Conservation (phyloP, 2,797 vertebrate species). For the Anguilla marmorata region DNA sequence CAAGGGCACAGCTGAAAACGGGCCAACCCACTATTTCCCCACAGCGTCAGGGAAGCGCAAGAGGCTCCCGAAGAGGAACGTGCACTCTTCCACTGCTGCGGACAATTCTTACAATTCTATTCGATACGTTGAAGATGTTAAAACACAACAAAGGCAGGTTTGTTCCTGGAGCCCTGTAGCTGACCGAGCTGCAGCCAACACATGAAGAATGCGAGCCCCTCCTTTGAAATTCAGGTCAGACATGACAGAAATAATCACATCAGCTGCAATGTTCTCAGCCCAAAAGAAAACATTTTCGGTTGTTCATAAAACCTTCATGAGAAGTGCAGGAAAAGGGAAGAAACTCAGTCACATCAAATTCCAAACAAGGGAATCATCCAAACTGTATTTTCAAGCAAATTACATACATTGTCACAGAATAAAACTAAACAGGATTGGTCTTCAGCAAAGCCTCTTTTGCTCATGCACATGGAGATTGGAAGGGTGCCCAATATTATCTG, state of each 20-base stretch:
- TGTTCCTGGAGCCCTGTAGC: not conserved
- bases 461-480: slow-evolving; percentile 29
- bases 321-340: not conserved
- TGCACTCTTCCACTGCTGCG: not conserved
- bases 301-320: not conserved
- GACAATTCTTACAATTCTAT: not conserved
- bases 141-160: not conserved
- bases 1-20: slow-evolving; percentile 66
- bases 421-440: slow-evolving; percentile 1
- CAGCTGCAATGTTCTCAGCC: not conserved
- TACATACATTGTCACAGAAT: not conserved
- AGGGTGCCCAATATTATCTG: not conserved
- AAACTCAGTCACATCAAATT: not conserved
- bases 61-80: not conserved
- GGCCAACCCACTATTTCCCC: slow-evolving; percentile 62
- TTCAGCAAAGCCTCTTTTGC: slow-evolving; percentile 43
- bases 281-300: not conserved
- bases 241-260: slow-evolving; percentile 12
- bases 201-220: not conserved
- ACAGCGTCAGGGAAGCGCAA: slow-evolving; percentile 44
- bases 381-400: not conserved
- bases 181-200: not conserved
- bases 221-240: slow-evolving; percentile 5
- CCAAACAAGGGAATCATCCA: not conserved
- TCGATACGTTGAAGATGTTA: slow-evolving; percentile 25